Evolutionary conservation across 2,797 vertebrate genomes (phyloP), one percentile per base, ranked within the genome.

Genomic region (Alosa sapidissima): DNA sequence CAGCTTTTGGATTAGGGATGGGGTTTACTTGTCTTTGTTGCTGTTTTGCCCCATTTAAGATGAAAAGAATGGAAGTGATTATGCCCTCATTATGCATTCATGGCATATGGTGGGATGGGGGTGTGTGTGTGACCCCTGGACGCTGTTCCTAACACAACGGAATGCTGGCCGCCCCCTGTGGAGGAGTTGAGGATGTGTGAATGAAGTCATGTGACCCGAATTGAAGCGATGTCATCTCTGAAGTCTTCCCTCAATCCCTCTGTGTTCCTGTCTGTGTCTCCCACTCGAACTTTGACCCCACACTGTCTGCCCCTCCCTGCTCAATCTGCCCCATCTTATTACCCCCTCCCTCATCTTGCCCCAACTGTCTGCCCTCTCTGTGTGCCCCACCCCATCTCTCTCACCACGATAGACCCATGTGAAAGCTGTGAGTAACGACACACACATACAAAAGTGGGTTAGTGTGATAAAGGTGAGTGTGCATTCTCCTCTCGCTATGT

Each of bases 31-130:
- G n/a, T 65, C 58, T 65, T 72, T 13, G 36, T 28, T 1, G 13
- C 24, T 0, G 65, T 72, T 72, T 28, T 33, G 65, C 28, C 33
- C 28, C 28, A 33, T 36, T 72, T 41, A 28, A 36, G 65, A 72
- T 75, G 13, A 75, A 41, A 14, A 52, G 9, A 24, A 36, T 1
- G 28, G 28, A 36, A 41, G 68, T 75, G 68, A 41, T 75, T 75
- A 75, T 75, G 9, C 68, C 33, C 65, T 33, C 65, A 72, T 72
- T 72, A 72, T 72, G 65, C 65, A 75, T 75, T 75, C 68, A 75
- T 75, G 68, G 5, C 68, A 75, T 75, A 75, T 75, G 33, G 68
- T 72, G 65, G 28, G 28, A 24, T 65, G 62, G 7, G 2, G 21
- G 58, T 33, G n/a, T 41, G 68, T 28, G 62, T 68, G 62, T 28